These are phyloP conservation scores for Centrocercus urophasianus DNA, from an alignment of 2,113 vertebrate species.

Conservation along the genomic window DNA sequence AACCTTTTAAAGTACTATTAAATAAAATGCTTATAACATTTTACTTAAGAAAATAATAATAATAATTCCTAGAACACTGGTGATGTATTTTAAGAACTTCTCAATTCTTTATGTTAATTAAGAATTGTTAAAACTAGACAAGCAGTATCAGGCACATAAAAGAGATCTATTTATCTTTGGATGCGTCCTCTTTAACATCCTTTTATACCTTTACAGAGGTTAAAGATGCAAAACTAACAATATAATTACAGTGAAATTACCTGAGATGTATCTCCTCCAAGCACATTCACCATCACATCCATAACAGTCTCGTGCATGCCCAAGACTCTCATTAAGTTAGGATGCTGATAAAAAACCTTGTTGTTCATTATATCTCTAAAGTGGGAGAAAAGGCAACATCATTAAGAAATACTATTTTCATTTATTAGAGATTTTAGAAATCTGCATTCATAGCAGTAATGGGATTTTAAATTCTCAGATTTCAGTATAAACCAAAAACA, in stretches of 20 bases:
- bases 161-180: not conserved
- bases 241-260: constrained; percentile 71
- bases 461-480: not conserved
- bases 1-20: not conserved
- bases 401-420: not conserved
- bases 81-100: not conserved
- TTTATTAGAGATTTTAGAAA: not conserved
- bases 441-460: not conserved
- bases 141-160: not conserved
- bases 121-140: not conserved
- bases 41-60: not conserved
- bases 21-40: not conserved
- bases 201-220: not conserved
- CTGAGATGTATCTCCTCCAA: constrained; percentile 95
- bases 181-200: not conserved
- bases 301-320: constrained; percentile 99
- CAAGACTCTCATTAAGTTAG: constrained; percentile 97
- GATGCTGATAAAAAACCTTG: constrained; percentile 99
- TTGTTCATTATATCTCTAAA: constrained; percentile 99
- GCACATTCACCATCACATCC: constrained; percentile 99
- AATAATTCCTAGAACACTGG: not conserved
- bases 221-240: not conserved
- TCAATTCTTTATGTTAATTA: not conserved
- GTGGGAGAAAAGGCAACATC: not conserved
- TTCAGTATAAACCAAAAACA: not conserved